Conservation (phyloP, 2,888 invertebrate species). For the Leptinotarsa tumamoca region DNA sequence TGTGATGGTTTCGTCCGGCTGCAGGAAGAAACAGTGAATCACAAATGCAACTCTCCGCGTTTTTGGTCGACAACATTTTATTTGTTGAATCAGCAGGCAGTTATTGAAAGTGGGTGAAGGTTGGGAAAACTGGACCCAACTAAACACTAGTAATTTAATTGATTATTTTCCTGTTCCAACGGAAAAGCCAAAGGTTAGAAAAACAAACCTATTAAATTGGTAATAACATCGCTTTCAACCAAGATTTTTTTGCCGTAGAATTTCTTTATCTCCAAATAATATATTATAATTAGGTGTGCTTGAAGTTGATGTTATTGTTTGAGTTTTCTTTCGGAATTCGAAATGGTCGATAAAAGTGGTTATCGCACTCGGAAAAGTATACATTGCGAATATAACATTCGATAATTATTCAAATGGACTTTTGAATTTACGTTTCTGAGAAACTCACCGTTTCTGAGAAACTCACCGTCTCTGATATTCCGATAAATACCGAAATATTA, state of each 20-base stretch:
- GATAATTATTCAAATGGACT: conserved; percentile 5
- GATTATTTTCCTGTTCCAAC: conserved; percentile 33
- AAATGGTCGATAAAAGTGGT: conserved; percentile 12
- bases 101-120: conserved; percentile 25
- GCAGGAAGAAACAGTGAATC: no score
- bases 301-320: conserved; percentile 20
- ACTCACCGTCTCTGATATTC: no score
- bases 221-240: conserved; percentile 31
- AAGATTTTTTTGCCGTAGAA: conserved; percentile 15
- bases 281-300: conserved; percentile 35
- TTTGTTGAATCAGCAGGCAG: not conserved
- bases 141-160: conserved; percentile 29
- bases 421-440: conserved; percentile 3
- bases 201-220: conserved; percentile 36
- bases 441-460: not conserved
- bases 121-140: conserved; percentile 27
- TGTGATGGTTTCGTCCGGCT: no score
- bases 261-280: conserved; percentile 34
- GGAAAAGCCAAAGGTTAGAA: conserved; percentile 38
- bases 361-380: conserved; percentile 8
- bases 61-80: not conserved
- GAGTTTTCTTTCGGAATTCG: conserved; percentile 3
- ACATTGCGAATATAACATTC: not conserved
- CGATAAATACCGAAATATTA: not conserved
- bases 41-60: not conserved